Evolutionary conservation across 35 echinoderm and acorn worm genomes (phyloP).

Genomic region (Ophioderma brevispina): DNA sequence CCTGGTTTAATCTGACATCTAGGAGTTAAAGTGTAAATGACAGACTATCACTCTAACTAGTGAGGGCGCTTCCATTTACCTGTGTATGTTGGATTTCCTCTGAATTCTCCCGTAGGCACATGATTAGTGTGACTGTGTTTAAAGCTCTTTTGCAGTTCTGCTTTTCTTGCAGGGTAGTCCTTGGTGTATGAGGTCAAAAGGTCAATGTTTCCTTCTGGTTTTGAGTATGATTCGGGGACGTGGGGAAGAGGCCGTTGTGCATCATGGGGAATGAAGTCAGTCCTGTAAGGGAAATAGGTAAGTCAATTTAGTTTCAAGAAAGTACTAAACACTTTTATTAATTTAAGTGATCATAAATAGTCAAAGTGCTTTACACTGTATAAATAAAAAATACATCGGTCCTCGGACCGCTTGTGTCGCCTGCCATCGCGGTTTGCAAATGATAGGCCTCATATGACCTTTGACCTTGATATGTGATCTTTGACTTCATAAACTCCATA

Average conservation of each 20-base stretch:
- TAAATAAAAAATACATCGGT: too few relatives aligned
- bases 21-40: too few relatives aligned
- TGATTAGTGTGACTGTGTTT: conserved; percentile 42
- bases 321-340: too few relatives aligned
- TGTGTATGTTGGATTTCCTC: conserved; percentile 87
- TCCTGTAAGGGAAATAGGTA: conserved; percentile 31
- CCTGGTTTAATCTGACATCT: too few relatives aligned
- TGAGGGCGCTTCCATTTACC: too few relatives aligned
- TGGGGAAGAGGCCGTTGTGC: conserved; percentile 44
- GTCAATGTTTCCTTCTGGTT: conserved; percentile 79
- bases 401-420: neutral
- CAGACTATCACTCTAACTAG: too few relatives aligned
- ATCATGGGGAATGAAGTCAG: conserved; percentile 81
- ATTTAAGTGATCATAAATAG: too few relatives aligned
- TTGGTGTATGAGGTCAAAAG: conserved; percentile 92
- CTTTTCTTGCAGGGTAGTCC: conserved; percentile 82
- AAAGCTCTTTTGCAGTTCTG: conserved; percentile 49
- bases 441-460: too few relatives aligned
- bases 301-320: neutral
- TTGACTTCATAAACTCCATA: too few relatives aligned
- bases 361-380: too few relatives aligned
- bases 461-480: too few relatives aligned
- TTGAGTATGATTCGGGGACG: conserved; percentile 70
- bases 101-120: conserved; percentile 78
- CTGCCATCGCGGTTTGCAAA: too few relatives aligned